These are phyloP conservation scores for Ictalurus punctatus DNA, from an alignment of 2,113 vertebrate genomes.

Conservation along the genomic window DNA sequence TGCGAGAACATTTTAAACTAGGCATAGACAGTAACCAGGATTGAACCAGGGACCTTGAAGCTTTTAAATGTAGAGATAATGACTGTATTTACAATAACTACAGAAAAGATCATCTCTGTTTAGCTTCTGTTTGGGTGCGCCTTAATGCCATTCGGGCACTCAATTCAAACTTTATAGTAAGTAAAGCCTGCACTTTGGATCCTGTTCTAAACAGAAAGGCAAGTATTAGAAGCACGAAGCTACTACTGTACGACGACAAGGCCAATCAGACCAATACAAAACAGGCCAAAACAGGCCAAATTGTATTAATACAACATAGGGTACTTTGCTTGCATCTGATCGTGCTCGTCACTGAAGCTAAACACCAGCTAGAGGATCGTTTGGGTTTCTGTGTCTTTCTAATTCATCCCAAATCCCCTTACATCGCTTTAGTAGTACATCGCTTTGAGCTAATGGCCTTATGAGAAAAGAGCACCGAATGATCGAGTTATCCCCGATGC, in stretches of 20 bases:
- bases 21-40: background rate
- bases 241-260: background rate
- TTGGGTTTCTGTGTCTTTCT: background rate
- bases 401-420: background rate
- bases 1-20: background rate
- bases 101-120: background rate
- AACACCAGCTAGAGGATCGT: background rate
- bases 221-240: background rate
- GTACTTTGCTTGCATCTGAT: background rate
- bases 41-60: background rate
- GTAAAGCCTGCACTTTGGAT: background rate
- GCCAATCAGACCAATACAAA: background rate
- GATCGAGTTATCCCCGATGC: constrained; percentile 18
- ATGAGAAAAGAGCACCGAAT: constrained; percentile 28
- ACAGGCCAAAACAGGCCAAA: background rate
- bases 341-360: background rate
- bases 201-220: background rate
- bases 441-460: constrained; percentile 30
- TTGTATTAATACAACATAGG: background rate
- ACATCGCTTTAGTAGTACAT: background rate
- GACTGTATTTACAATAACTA: background rate
- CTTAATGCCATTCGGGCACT: background rate
- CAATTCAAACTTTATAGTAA: background rate
- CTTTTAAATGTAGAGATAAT: background rate
- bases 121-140: background rate